Conservation (phyloP, 2,113 vertebrate genomes). For the Hydropotes inermis region DNA sequence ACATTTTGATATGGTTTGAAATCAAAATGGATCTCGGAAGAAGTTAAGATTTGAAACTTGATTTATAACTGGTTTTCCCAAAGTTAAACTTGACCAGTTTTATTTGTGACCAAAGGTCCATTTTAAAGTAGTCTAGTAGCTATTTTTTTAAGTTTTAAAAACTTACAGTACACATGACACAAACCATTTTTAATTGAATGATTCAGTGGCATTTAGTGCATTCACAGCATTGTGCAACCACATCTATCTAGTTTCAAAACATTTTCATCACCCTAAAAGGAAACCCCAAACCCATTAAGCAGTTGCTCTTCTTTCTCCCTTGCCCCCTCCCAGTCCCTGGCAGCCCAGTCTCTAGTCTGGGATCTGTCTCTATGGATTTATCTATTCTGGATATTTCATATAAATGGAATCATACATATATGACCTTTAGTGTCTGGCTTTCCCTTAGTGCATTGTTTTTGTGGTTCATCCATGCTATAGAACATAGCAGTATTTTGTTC, state of each 20-base stretch:
- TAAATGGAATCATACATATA: neutral
- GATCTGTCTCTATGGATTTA: neutral
- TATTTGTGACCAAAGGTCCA: neutral
- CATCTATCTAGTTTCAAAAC: neutral
- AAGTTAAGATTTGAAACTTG: constrained; percentile 4
- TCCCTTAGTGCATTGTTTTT: neutral
- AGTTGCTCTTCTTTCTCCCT: neutral
- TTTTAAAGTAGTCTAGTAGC: constrained; percentile 10
- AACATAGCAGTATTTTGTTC: neutral
- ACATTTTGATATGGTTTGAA: neutral
- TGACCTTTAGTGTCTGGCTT: neutral
- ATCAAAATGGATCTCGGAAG: neutral
- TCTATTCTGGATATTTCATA: constrained; percentile 25
- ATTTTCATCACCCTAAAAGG: constrained; percentile 30
- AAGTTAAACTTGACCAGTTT: constrained; percentile 30
- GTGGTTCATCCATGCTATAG: neutral
- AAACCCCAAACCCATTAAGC: neutral
- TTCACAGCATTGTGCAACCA: neutral
- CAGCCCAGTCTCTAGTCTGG: neutral
- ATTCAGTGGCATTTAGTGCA: neutral
- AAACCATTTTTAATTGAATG: constrained; percentile 33
- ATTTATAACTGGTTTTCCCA: constrained; percentile 21
- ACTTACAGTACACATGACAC: neutral
- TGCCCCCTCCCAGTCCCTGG: neutral
- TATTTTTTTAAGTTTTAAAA: neutral